Conservation (phyloP, 1,140 invertebrate species). For the Zaprionus ornatus region DNA sequence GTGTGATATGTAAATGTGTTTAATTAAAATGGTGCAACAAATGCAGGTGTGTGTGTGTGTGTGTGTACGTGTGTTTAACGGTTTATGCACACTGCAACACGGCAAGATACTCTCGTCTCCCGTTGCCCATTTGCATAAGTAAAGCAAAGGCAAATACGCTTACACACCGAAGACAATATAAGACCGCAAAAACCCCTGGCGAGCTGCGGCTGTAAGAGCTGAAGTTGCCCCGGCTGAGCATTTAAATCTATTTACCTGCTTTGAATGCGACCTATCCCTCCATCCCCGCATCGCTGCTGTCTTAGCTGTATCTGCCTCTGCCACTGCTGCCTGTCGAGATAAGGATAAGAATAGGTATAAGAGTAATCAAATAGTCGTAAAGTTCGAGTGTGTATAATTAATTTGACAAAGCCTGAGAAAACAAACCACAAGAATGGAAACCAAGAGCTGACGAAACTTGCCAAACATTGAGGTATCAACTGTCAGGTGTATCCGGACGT, state of each 20-base stretch:
- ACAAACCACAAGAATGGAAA: slow-evolving; percentile 50
- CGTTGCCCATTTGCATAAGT: slow-evolving; percentile 66
- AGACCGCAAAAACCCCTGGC: slow-evolving; percentile 22
- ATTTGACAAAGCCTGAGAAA: slow-evolving; percentile 46
- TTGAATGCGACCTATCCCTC: slow-evolving; percentile 2
- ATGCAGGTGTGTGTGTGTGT: slow-evolving; percentile 17
- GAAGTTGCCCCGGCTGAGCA: slow-evolving; percentile 28
- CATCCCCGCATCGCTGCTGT: not conserved
- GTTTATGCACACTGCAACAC: slow-evolving; percentile 44
- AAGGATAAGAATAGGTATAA: slow-evolving; percentile 35
- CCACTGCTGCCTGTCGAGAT: slow-evolving; percentile 13
- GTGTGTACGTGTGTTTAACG: slow-evolving; percentile 30
- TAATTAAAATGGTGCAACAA: slow-evolving; percentile 73
- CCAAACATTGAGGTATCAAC: slow-evolving; percentile 42
- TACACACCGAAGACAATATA: slow-evolving; percentile 33
- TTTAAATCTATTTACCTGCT: slow-evolving; percentile 71
- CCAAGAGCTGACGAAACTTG: slow-evolving; percentile 42
- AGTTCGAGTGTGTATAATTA: slow-evolving; percentile 54
- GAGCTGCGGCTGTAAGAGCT: slow-evolving; percentile 18
- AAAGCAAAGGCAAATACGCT: slow-evolving; percentile 53
- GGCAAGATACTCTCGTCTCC: slow-evolving; percentile 26
- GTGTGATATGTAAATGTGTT: slow-evolving; percentile 59
- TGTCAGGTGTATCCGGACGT: slow-evolving; percentile 6
- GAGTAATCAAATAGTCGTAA: slow-evolving; percentile 57
- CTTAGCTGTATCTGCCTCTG: not conserved